A percentile compares a stretch with the other conserved stretches of the same genome.
Conservation (phyloP, 2,797 vertebrate genomes). For the Siniperca undulata region DNA sequence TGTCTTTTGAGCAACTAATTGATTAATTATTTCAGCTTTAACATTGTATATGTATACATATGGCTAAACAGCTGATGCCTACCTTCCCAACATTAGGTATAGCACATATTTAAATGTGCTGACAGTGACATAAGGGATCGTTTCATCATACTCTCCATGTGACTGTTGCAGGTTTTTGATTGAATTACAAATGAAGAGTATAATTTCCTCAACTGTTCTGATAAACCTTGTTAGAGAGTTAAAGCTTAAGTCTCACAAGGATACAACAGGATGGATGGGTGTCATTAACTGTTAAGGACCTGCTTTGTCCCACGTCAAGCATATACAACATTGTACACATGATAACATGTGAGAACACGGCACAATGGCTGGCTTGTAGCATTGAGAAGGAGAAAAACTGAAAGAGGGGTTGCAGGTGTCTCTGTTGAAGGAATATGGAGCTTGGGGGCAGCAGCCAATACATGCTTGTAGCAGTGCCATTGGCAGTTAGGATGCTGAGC, state of each 20-base stretch:
- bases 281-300: conserved; percentile 22
- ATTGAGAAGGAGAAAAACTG: conserved; percentile 8
- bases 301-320: conserved; percentile 31
- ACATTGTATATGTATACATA: neutral
- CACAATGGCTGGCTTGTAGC: conserved; percentile 50
- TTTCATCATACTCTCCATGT: conserved; percentile 34
- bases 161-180: conserved; percentile 27
- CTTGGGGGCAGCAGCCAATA: conserved; percentile 66
- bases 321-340: conserved; percentile 10
- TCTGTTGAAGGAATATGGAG: conserved; percentile 58
- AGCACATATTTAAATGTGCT: conserved; percentile 20
- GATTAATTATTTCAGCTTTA: neutral
- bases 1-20: neutral
- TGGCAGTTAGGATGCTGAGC: conserved; percentile 68
- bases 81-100: neutral
- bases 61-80: neutral
- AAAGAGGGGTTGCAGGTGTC: conserved; percentile 72
- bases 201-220: conserved; percentile 47
- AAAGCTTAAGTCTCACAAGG: conserved; percentile 1
- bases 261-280: conserved; percentile 8
- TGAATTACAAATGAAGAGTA: conserved; percentile 38
- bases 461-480: conserved; percentile 68
- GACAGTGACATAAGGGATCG: conserved; percentile 35
- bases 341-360: conserved; percentile 1
- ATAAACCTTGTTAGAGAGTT: conserved; percentile 24